Conservation (phyloP, 2,113 vertebrate genomes). For the Zosterops lateralis region DNA sequence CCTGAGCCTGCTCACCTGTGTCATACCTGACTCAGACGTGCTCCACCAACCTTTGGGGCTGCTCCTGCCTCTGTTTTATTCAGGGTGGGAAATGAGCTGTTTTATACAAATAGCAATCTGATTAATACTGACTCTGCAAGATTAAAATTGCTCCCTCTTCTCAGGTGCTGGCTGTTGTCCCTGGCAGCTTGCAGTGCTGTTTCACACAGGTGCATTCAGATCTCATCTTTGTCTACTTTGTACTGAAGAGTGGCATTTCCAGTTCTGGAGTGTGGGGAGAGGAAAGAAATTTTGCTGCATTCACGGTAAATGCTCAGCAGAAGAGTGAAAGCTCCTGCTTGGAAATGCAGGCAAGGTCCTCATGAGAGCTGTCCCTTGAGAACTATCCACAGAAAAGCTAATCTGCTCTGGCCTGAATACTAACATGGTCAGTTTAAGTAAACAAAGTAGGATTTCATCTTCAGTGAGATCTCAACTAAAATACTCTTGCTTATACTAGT, state of each 20-base stretch:
- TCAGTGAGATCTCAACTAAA: background rate
- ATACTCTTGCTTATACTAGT: background rate
- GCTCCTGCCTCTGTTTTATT: background rate
- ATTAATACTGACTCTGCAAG: background rate
- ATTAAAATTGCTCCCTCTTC: background rate
- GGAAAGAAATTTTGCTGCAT: background rate
- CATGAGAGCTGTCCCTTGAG: background rate
- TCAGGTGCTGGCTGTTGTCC: background rate
- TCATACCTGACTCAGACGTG: background rate
- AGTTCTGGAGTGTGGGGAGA: background rate
- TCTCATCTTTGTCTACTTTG: background rate
- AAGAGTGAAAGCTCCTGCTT: background rate
- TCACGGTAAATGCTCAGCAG: background rate
- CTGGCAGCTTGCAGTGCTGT: background rate
- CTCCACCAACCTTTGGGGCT: background rate
- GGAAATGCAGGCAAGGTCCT: background rate
- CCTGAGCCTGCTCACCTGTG: background rate
- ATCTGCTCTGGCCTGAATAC: background rate
- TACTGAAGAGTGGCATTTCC: background rate
- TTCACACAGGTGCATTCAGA: background rate
- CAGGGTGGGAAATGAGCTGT: background rate
- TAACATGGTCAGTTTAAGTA: background rate
- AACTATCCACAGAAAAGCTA: background rate
- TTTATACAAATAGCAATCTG: background rate
- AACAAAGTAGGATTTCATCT: background rate